Evolutionary conservation across 2,113 vertebrate genomes (phyloP).

Genomic region (Monopterus albus): DNA sequence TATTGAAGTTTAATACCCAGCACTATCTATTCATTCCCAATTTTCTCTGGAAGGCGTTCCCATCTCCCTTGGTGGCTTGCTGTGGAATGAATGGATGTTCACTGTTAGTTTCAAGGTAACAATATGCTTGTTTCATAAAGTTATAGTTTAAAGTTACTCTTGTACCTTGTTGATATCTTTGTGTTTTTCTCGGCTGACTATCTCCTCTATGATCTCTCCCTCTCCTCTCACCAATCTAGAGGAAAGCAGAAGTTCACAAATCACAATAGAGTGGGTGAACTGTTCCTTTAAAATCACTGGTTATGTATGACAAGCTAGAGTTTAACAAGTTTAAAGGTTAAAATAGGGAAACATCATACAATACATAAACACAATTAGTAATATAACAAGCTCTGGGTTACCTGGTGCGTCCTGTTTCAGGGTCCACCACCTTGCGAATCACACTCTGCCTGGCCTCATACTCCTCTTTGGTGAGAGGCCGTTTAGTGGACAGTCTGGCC

Average conservation of each 20-base stretch:
- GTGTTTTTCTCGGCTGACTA: slow-evolving; percentile 92
- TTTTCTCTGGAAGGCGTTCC: slow-evolving; percentile 90
- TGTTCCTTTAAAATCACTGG: not conserved
- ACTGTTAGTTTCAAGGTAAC: not conserved
- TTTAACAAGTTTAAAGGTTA: no score
- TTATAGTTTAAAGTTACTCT: not conserved
- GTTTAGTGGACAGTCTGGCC: slow-evolving; percentile 92
- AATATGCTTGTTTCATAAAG: not conserved
- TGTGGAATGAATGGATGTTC: slow-evolving; percentile 61
- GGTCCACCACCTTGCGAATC: slow-evolving; percentile 92
- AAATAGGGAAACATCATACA: no score
- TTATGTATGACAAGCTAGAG: no score
- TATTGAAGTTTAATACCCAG: no score
- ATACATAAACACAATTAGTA: no score
- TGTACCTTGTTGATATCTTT: slow-evolving; percentile 95
- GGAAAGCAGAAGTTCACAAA: not conserved
- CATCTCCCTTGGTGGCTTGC: slow-evolving; percentile 91
- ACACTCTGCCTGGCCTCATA: slow-evolving; percentile 94
- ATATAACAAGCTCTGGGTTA: slow-evolving; percentile 42
- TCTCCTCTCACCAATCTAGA: slow-evolving; percentile 94
- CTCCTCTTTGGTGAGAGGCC: slow-evolving; percentile 96
- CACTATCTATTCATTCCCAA: no score
- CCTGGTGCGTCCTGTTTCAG: slow-evolving; percentile 92
- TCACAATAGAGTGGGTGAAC: not conserved
- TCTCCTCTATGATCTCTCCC: slow-evolving; percentile 95